Evolutionary conservation across 1,140 invertebrate genomes (phyloP).

Genomic region (Zaprionus nigranus): DNA sequence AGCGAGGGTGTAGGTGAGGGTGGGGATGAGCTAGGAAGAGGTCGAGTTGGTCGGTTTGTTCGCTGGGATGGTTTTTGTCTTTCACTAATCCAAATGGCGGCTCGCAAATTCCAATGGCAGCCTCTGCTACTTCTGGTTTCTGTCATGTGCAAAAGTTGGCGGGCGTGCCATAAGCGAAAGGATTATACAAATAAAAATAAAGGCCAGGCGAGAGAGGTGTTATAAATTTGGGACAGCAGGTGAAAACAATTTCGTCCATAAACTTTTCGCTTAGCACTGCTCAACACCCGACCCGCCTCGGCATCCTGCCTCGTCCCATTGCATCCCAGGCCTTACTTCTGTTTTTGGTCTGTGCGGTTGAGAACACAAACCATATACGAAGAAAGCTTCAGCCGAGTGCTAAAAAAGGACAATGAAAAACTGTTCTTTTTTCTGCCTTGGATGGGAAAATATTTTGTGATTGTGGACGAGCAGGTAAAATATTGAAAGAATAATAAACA

Average conservation of each 20-base stretch:
- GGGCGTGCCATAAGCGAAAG: constrained; percentile 63
- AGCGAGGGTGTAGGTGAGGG: not conserved
- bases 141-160: constrained; percentile 75
- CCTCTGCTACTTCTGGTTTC: constrained; percentile 42
- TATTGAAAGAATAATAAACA: constrained; percentile 2
- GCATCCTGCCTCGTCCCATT: not conserved
- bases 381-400: constrained; percentile 3
- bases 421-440: not conserved
- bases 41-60: constrained; percentile 3
- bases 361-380: constrained; percentile 58
- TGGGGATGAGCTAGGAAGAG: not conserved
- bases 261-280: constrained; percentile 78
- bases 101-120: constrained; percentile 67
- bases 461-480: not conserved
- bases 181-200: constrained; percentile 83
- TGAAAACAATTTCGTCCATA: constrained; percentile 82
- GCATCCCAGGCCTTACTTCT: constrained; percentile 50
- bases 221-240: constrained; percentile 81
- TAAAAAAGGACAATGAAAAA: constrained; percentile 11
- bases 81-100: constrained; percentile 72
- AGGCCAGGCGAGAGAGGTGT: constrained; percentile 59
- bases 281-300: constrained; percentile 17
- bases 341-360: constrained; percentile 62
- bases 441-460: constrained; percentile 10
- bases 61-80: constrained; percentile 69